Conservation (phyloP, 1,140 invertebrate species). For the Drosophila orosa region DNA sequence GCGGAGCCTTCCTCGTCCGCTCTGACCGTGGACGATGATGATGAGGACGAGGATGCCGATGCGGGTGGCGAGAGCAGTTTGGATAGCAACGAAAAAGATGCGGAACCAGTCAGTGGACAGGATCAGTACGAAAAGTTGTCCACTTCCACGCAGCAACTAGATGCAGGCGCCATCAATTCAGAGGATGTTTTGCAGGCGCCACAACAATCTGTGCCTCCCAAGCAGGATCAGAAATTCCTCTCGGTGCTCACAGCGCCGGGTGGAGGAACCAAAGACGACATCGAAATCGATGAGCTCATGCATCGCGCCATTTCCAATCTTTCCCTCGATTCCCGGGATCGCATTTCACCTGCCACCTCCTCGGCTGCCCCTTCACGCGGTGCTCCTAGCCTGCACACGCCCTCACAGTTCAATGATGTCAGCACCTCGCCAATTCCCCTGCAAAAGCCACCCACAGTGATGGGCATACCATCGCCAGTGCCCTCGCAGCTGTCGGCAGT, state of each 20-base stretch:
- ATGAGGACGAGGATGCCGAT: constrained; percentile 75
- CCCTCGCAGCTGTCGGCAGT: constrained; percentile 74
- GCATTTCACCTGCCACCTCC: constrained; percentile 70
- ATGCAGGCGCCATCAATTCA: constrained; percentile 15
- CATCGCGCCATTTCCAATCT: constrained; percentile 83
- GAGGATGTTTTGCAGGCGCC: constrained; percentile 11
- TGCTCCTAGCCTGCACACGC: constrained; percentile 45
- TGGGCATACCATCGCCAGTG: constrained; percentile 79
- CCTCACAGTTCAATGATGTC: constrained; percentile 78
- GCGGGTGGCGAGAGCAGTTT: constrained; percentile 72
- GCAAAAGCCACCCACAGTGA: constrained; percentile 60
- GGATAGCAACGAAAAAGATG: constrained; percentile 75
- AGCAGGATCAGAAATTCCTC: constrained; percentile 77
- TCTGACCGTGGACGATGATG: constrained; percentile 75
- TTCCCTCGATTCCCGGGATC: constrained; percentile 79
- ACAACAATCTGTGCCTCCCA: constrained; percentile 46
- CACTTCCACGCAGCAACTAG: constrained; percentile 73
- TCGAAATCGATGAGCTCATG: constrained; percentile 84
- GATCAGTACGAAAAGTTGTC: constrained; percentile 79
- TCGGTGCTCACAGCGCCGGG: constrained; percentile 45
- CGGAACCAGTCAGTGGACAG: constrained; percentile 59
- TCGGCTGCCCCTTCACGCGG: constrained; percentile 57
- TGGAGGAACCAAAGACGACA: constrained; percentile 66
- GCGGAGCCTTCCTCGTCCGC: constrained; percentile 77
- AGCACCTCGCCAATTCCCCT: constrained; percentile 82